A percentile compares a stretch with the other conserved stretches of the same genome.
phyloP scores from a whole-genome alignment of 2,113 vertebrate genomes.

The Meriones unguiculatus region DNA sequence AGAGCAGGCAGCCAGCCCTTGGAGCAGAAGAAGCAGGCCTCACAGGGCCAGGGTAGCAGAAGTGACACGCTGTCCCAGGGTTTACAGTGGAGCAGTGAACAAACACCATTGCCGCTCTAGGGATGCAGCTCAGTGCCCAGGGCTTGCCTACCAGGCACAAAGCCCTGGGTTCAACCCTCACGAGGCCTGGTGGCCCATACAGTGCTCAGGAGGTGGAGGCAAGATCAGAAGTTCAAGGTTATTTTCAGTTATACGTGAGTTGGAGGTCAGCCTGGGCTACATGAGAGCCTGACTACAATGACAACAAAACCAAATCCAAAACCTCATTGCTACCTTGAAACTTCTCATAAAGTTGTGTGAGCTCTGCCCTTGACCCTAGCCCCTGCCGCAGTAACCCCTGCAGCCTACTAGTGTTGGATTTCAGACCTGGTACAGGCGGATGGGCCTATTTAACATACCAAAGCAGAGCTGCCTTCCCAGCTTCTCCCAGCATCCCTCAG shows the following conservation, averaged over 20 bases:
- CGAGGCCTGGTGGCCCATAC: background rate
- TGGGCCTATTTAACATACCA: no score
- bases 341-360: background rate
- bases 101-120: background rate
- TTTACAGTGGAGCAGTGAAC: background rate
- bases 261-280: background rate
- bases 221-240: background rate
- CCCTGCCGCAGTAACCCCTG: background rate
- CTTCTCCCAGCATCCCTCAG: no score
- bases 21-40: accelerated
- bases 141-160: background rate
- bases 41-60: background rate
- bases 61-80: background rate
- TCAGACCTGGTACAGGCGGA: no score
- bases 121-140: background rate
- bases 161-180: background rate
- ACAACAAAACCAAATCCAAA: background rate
- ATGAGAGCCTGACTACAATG: background rate
- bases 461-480: no score
- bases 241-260: background rate
- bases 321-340: background rate
- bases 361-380: background rate
- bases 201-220: background rate
- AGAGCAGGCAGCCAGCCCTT: background rate
- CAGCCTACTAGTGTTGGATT: background rate